These are phyloP conservation scores for Dreissena rostriformis DNA, from an alignment of 1,140 invertebrate species.

Conservation along the genomic window DNA sequence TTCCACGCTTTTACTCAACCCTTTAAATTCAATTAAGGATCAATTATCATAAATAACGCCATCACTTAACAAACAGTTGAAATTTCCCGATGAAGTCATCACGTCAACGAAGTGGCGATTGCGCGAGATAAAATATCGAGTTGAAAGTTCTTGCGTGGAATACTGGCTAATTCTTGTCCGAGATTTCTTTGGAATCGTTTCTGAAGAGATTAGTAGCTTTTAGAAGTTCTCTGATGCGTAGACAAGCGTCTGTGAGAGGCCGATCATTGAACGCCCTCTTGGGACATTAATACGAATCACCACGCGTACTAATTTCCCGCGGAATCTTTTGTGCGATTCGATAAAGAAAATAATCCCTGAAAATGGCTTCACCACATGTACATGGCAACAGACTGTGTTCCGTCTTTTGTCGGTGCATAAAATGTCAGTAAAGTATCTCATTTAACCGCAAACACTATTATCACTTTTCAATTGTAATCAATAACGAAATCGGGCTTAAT, in stretches of 20 bases:
- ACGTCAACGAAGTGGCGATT: background rate
- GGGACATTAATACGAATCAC: constrained; percentile 4
- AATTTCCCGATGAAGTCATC: constrained; percentile 1
- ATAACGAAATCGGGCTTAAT: constrained; percentile 40
- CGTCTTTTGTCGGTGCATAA: constrained; percentile 27
- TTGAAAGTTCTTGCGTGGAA: background rate
- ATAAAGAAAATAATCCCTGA: constrained; percentile 39
- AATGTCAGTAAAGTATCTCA: constrained; percentile 9
- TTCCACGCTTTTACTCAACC: constrained; percentile 26
- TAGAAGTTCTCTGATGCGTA: background rate
- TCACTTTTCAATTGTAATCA: constrained; percentile 34
- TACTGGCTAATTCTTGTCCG: background rate
- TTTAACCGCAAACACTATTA: constrained; percentile 40
- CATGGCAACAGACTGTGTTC: constrained; percentile 1
- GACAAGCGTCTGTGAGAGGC: background rate
- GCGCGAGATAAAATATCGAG: background rate
- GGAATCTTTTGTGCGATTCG: constrained; percentile 24
- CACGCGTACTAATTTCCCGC: constrained; percentile 42
- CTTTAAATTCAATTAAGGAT: constrained; percentile 54
- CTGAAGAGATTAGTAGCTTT: background rate
- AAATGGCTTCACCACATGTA: constrained; percentile 26
- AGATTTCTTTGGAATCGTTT: background rate
- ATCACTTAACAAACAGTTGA: constrained; percentile 45
- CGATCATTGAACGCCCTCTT: background rate
- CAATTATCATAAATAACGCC: constrained; percentile 52